Evolutionary conservation across 2,888 invertebrate genomes (phyloP), one percentile per base, ranked within the genome.

Genomic region (Clanis bilineata): DNA sequence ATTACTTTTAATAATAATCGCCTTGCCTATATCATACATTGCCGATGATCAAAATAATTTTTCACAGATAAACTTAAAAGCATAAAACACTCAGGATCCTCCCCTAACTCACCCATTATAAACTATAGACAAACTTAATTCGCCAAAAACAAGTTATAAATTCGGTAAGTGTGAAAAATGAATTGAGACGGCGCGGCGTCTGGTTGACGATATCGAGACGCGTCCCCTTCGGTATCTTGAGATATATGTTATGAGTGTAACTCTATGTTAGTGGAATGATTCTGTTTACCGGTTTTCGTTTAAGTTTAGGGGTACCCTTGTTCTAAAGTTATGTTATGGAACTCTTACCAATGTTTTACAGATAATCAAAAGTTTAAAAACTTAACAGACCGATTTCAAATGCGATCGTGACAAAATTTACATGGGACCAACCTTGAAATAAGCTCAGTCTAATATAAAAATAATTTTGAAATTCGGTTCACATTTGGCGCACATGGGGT

Each of bases 71-170:
- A 36, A 36, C 36, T 7, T 3, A 10, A 12, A 36, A 36, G 36
- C 36, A 36, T 10, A 10, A 6, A 32, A 1, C 32, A 3, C 32
- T 36, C 36, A 36, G 18, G 6, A 4, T 3, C 10, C 15, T 15
- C 28, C 10, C 18, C 28, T 3, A 7, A 28, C 9, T 6, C 15
- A 10, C 9, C 1, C 15, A 10, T 47, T 28, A 25, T 47, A 15
- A 28, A 9, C 10, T 12, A 36, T 7, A 36, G 36, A 36, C 21
- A 15, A 9, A 18, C 10, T 10, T 6, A 15, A 51, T 18, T 32
- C 18, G 32, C 51, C 28, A 32, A 51, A 51, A 51, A 51, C 51
- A 51, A 32, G 47, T 32, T 21, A 18, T 51, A 51, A 51, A 51
- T 51, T 32, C 18, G 10, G 28, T 28, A 2, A 6, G 28, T 51